Conservation (phyloP, 2,888 invertebrate species). For the Limnephilus lunatus region DNA sequence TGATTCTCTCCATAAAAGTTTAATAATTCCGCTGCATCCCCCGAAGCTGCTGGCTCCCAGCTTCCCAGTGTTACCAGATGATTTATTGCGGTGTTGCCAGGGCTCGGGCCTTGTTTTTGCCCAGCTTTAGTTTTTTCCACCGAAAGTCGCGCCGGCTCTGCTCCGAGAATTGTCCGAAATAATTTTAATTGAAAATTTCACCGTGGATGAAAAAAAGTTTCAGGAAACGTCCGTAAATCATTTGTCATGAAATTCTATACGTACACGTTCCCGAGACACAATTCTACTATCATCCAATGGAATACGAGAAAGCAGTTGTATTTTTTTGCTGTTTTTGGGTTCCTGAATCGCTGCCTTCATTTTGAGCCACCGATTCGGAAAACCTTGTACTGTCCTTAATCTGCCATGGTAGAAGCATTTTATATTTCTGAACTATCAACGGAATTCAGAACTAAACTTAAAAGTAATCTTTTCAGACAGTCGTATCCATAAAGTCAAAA, state of each 20-base stretch:
- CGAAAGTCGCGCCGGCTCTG: conserved; percentile 25
- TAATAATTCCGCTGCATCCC: neutral
- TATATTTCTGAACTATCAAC: neutral
- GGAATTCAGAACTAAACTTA: too few relatives aligned
- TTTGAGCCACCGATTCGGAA: neutral
- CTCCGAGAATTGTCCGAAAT: conserved; percentile 45
- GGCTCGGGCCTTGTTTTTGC: conserved; percentile 37
- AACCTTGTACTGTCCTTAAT: neutral
- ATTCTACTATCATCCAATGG: neutral
- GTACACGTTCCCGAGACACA: neutral
- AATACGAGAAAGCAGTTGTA: neutral
- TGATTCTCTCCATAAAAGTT: neutral
- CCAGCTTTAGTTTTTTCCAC: conserved; percentile 4
- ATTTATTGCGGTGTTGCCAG: conserved; percentile 45
- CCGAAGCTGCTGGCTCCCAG: neutral
- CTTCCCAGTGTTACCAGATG: conserved; percentile 15
- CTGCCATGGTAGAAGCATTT: neutral
- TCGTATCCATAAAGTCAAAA: too few relatives aligned
- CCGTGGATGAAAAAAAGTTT: conserved; percentile 44
- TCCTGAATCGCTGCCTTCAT: neutral
- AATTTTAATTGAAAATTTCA: conserved; percentile 50
- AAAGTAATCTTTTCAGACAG: too few relatives aligned
- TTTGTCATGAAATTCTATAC: conserved; percentile 39
- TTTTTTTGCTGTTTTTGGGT: neutral
- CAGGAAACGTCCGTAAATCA: conserved; percentile 40